A percentile compares a stretch with the other conserved stretches of the same genome.
phyloP scores from a whole-genome alignment of 2,113 vertebrate genomes.

The Cettia cetti region DNA sequence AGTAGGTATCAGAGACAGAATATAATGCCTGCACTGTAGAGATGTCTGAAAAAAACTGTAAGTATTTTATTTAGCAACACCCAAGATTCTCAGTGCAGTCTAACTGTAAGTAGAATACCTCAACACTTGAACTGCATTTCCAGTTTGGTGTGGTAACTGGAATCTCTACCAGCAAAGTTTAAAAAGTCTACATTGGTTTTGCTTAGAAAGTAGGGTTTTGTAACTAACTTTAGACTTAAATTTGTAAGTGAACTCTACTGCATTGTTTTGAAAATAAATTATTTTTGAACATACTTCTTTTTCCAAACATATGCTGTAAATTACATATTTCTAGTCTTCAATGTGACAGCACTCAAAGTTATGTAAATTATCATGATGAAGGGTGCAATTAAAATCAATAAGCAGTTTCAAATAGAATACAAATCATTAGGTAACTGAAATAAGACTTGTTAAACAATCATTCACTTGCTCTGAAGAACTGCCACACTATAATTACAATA shows the following conservation, averaged over 20 bases:
- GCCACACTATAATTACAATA: background rate
- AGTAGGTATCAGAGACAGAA: background rate
- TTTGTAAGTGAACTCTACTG: background rate
- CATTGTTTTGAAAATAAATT: background rate
- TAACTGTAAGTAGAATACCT: background rate
- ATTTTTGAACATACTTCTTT: background rate
- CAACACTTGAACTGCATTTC: background rate
- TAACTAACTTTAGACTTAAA: background rate
- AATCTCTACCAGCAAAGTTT: background rate
- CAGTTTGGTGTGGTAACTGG: background rate
- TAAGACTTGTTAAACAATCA: background rate
- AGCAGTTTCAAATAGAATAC: background rate
- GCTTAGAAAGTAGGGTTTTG: background rate
- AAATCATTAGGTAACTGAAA: slow-evolving; percentile 32
- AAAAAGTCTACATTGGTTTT: background rate
- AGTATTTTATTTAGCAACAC: background rate
- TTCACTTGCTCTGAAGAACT: slow-evolving; percentile 4
- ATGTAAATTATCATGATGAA: slow-evolving; percentile 8
- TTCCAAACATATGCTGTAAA: background rate
- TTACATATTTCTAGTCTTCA: background rate
- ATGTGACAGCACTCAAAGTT: background rate
- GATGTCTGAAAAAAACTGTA: background rate
- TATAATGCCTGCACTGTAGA: background rate
- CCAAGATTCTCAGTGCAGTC: background rate
- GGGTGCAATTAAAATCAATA: slow-evolving; percentile 46